A percentile compares a stretch with the other conserved stretches of the same genome.
These are phyloP conservation scores for Timema cristinae DNA, from an alignment of 2,888 invertebrate genomes.

Conservation along the genomic window DNA sequence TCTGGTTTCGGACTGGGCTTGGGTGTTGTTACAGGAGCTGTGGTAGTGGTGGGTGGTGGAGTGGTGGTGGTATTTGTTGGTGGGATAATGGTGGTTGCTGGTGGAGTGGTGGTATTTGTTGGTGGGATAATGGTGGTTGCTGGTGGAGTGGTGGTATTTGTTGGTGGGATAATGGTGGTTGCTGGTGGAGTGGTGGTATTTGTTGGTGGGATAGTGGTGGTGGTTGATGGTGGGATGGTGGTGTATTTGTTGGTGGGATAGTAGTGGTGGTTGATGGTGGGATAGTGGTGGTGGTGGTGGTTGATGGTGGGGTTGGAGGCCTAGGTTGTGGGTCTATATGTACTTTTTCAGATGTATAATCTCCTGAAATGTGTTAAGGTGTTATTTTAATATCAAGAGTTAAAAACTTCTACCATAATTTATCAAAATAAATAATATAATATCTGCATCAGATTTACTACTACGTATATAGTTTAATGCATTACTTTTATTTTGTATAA, in stretches of 20 bases:
- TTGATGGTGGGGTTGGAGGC: no score
- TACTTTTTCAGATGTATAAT: no score
- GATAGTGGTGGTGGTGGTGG: neutral
- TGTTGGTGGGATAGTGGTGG: neutral
- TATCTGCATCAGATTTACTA: no score
- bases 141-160: neutral
- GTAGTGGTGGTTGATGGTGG: neutral
- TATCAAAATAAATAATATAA: no score
- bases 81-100: neutral
- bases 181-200: neutral
- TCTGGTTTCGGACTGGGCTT: slow-evolving; percentile 40
- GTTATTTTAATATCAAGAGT: no score
- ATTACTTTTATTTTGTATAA: no score
- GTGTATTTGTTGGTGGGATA: neutral
- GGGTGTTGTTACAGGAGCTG: slow-evolving; percentile 36
- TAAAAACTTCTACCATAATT: no score
- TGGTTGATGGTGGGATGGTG: neutral
- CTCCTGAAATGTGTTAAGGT: no score
- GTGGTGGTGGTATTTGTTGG: neutral
- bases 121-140: neutral
- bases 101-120: neutral
- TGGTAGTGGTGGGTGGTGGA: neutral
- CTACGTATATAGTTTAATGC: no score
- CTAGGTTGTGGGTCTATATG: no score
- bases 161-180: neutral